Percentiles rank a stretch among this genome's conserved stretches.
Conservation (phyloP, 2,888 invertebrate species). For the Plebejus anna region DNA sequence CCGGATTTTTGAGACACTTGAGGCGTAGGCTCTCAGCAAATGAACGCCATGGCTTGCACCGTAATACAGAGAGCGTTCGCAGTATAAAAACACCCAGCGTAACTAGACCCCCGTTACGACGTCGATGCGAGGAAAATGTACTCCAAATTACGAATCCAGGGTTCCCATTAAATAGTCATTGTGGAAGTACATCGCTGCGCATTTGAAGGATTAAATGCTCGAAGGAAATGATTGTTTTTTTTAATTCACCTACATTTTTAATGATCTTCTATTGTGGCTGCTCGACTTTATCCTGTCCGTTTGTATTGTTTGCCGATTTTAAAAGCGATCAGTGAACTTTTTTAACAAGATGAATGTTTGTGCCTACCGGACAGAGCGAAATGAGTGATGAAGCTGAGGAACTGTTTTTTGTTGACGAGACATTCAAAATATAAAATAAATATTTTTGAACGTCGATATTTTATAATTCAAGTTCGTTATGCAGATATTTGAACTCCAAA, state of each 20-base stretch:
- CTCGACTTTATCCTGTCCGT: not conserved
- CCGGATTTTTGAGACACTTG: conserved; percentile 34
- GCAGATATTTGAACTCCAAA: too few relatives aligned
- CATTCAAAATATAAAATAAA: too few relatives aligned
- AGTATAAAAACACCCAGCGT: conserved; percentile 32
- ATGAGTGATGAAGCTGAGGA: too few relatives aligned
- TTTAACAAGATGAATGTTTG: not conserved
- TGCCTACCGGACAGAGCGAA: too few relatives aligned
- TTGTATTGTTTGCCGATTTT: not conserved
- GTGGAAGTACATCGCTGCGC: conserved; percentile 28
- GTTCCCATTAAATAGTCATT: not conserved
- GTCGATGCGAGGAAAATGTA: conserved; percentile 11
- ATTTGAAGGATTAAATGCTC: conserved; percentile 27
- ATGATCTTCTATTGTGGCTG: conserved; percentile 28
- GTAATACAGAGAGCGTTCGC: conserved; percentile 37
- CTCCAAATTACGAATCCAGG: conserved; percentile 1
- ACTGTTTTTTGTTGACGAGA: too few relatives aligned
- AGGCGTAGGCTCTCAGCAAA: conserved; percentile 37
- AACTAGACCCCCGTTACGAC: conserved; percentile 33
- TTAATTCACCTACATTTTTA: conserved; percentile 28
- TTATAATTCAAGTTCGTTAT: too few relatives aligned
- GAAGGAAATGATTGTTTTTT: conserved; percentile 27
- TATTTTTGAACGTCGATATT: too few relatives aligned
- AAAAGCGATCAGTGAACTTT: conserved; percentile 1
- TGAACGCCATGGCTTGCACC: conserved; percentile 38